Base-by-base conservation (phyloP, 2,113 vertebrate species). In the Ailuropoda melanoleuca region DNA sequence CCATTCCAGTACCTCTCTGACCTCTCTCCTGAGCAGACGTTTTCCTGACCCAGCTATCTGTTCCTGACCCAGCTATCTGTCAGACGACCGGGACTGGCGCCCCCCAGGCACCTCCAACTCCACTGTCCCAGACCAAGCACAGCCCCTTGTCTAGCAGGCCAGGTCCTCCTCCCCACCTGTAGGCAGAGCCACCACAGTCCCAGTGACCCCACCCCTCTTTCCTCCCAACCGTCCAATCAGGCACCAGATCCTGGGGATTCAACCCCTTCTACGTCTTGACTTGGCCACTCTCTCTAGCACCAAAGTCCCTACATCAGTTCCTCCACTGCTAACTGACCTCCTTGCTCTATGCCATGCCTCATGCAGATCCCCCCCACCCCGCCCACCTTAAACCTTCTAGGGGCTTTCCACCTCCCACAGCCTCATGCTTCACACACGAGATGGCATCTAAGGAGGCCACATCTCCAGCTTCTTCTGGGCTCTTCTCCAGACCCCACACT, bases 1-100 rank as follows among this genome's bases (percentile, higher is more conserved):
- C 53, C 13, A 34, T 43, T 29, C 48, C 39, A 13, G 68, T 82
- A 64, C 34, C 81, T 82, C 58, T 26, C 43, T 10, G 48, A 62
- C 53, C 60, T 78, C 58, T 88, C 43, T 39, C 39, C 15, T 78
- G 29, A 34, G 26, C 43, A 39, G 39, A 70, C n/a, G 74, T 72
- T 50, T n/a, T 39, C n/a, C 11, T 34, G 15, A 60, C 8, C 62
- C 58, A 64, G 43, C 34, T n/a, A 9, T 56, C 83, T 37, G 48
- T n/a, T 39, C n/a, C 11, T 34, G 15, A 60, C 8, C 62, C 58
- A 66, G 43, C 34, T n/a, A 9, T 50, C 83, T 37, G 50, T 78
- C 37, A 81, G n/a, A 56, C 0, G 3, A 53, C n/a, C 4, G 37
- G 37, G n/a, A 34, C 5, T 0, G 56, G 56, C 10, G 1, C 21